Conservation (phyloP, 2,113 vertebrate species). For the Ailurus styani region DNA sequence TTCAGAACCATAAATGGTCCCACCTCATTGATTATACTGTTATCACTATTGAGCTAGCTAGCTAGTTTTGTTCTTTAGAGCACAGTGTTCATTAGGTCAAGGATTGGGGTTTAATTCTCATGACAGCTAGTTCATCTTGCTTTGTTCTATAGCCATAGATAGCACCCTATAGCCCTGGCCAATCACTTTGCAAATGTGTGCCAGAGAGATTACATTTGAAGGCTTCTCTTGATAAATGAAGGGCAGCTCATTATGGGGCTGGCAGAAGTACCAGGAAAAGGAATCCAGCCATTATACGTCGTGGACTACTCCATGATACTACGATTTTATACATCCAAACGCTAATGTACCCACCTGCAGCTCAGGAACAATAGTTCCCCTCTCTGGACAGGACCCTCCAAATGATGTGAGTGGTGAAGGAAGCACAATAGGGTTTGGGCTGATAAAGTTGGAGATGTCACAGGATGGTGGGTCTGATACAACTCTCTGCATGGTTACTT, state of each 20-base stretch:
- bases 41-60: neutral
- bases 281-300: neutral
- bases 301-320: neutral
- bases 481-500: constrained; percentile 92
- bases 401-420: constrained; percentile 94
- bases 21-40: neutral
- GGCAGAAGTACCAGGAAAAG: neutral
- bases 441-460: constrained; percentile 90
- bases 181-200: neutral
- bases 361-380: constrained; percentile 93
- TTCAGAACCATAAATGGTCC: constrained; percentile 8
- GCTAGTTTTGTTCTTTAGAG: constrained; percentile 7
- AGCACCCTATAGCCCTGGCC: neutral
- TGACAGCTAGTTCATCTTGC: constrained; percentile 19
- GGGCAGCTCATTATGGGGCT: neutral
- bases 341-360: constrained; percentile 86
- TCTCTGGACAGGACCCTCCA: constrained; percentile 91
- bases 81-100: constrained; percentile 17
- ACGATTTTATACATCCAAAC: neutral
- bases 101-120: constrained; percentile 19
- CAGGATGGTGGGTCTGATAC: constrained; percentile 83
- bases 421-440: constrained; percentile 94
- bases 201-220: constrained; percentile 27
- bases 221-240: constrained; percentile 4
- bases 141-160: constrained; percentile 8